These are phyloP conservation scores for Harpegnathos saltator DNA, from an alignment of 1,140 invertebrate genomes.

Conservation along the genomic window DNA sequence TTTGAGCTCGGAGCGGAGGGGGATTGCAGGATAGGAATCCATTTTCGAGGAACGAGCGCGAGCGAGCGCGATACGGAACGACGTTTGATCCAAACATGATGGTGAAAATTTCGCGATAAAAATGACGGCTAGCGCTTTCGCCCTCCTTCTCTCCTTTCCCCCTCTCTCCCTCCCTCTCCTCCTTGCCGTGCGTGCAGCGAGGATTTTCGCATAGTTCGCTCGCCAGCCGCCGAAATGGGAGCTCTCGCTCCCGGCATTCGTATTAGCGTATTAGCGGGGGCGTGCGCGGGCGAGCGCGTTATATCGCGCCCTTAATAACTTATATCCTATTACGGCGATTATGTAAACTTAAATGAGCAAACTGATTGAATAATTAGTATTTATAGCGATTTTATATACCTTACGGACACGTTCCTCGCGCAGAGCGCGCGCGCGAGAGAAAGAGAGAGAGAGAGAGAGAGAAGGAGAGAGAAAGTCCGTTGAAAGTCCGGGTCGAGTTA, in stretches of 20 bases:
- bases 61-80: constrained; percentile 2
- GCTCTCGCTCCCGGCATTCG: too few species aligned
- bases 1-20: constrained; percentile 22
- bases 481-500: background rate
- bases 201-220: background rate
- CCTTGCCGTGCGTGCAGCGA: background rate
- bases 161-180: background rate
- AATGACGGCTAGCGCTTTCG: constrained; percentile 24
- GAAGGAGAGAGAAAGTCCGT: too few species aligned
- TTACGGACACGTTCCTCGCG: background rate
- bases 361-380: constrained; percentile 8
- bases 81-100: constrained; percentile 41
- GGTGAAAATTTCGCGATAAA: constrained; percentile 45
- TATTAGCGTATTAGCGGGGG: too few species aligned
- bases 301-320: background rate
- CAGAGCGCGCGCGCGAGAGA: too few species aligned
- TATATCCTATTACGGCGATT: constrained; percentile 7
- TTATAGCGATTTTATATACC: constrained; percentile 19
- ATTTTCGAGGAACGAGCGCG: constrained; percentile 51
- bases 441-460: too few species aligned
- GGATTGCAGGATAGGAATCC: constrained; percentile 35
- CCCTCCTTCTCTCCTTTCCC: too few species aligned
- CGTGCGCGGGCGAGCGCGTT: too few species aligned
- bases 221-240: too few species aligned
- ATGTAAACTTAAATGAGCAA: background rate